Conservation (phyloP, 2,113 vertebrate genomes). For the Gadus chalcogrammus region DNA sequence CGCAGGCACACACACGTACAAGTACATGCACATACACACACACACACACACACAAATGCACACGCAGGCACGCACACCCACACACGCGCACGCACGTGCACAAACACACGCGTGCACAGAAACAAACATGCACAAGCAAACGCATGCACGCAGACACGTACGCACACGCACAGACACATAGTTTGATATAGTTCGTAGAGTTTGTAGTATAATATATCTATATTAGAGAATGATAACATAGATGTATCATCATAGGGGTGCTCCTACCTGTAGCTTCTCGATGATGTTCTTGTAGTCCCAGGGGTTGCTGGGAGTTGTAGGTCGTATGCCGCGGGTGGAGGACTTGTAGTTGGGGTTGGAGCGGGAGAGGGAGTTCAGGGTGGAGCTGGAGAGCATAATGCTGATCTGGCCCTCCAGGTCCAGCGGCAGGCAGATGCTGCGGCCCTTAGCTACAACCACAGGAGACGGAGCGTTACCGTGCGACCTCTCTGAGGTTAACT, state of each 20-base stretch:
- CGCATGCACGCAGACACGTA: no score
- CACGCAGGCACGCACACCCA: no score
- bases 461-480: background rate
- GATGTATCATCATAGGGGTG: background rate
- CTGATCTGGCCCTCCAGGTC: slow-evolving; percentile 88
- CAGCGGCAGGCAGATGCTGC: slow-evolving; percentile 83
- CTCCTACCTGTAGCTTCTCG: slow-evolving; percentile 89
- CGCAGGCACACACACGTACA: no score
- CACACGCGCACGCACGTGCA: no score
- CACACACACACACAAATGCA: no score
- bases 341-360: slow-evolving; percentile 80
- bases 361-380: slow-evolving; percentile 73
- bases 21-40: no score
- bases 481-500: background rate
- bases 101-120: no score
- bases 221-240: no score
- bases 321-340: slow-evolving; percentile 61
- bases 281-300: slow-evolving; percentile 99
- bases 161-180: no score
- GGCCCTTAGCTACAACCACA: slow-evolving; percentile 79
- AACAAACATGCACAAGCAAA: no score
- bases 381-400: slow-evolving; percentile 76
- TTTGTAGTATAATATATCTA: no score
- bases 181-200: no score
- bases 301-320: slow-evolving; percentile 79